These are phyloP conservation scores for Rhinichthys osculus DNA, from an alignment of 2,797 vertebrate genomes.

Conservation along the genomic window DNA sequence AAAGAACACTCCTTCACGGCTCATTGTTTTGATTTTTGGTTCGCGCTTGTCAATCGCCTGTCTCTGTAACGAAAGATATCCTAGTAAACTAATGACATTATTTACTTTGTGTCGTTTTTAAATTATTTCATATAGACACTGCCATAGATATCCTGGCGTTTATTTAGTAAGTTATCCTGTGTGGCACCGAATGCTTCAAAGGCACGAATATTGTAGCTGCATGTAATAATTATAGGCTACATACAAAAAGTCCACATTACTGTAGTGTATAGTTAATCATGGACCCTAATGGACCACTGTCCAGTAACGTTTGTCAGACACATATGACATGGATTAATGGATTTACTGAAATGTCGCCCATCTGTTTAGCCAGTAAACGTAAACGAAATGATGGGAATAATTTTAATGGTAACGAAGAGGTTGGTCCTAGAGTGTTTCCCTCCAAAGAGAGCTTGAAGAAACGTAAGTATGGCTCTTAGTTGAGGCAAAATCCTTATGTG, in stretches of 20 bases:
- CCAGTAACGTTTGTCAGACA: slow-evolving; percentile 25
- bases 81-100: neutral
- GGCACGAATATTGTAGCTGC: neutral
- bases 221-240: neutral
- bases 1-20: neutral
- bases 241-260: neutral
- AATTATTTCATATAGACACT: too few relatives aligned
- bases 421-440: slow-evolving; percentile 3
- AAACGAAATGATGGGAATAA: slow-evolving; percentile 51
- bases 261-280: neutral
- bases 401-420: slow-evolving; percentile 12
- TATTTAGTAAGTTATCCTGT: neutral
- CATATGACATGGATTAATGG: slow-evolving; percentile 30
- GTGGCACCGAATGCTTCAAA: neutral
- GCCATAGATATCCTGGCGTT: neutral
- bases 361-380: slow-evolving; percentile 56
- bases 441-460: slow-evolving; percentile 35
- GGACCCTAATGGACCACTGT: slow-evolving; percentile 28
- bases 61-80: neutral
- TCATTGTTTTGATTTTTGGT: slow-evolving; percentile 43
- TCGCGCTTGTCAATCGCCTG: neutral
- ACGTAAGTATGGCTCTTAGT: slow-evolving; percentile 22
- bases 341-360: slow-evolving; percentile 12
- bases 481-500: neutral
- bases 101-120: neutral